Evolutionary conservation across 2,888 invertebrate genomes (phyloP).

Genomic region (Helleia helle): DNA sequence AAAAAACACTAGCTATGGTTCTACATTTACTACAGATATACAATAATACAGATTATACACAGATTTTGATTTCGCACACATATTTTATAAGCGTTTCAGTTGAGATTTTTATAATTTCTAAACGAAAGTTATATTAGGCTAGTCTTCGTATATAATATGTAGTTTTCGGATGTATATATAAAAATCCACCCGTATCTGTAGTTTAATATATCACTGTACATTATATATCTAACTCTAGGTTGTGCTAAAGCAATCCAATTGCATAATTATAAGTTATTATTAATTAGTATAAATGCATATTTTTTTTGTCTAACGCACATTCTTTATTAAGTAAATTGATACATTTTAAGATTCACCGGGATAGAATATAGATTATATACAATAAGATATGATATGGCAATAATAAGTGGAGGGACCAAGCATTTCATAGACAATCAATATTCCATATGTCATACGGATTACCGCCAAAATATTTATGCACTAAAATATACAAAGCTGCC

Average conservation of each 20-base stretch:
- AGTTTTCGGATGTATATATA: too few species aligned
- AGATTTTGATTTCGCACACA: background rate
- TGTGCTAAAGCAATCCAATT: slow-evolving; percentile 61
- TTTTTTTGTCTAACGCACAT: background rate
- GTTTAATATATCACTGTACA: background rate
- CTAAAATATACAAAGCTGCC: too few species aligned
- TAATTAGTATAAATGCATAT: slow-evolving; percentile 5
- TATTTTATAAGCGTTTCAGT: slow-evolving; percentile 14
- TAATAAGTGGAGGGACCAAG: too few species aligned
- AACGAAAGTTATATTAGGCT: slow-evolving; percentile 6
- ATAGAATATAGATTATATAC: too few species aligned
- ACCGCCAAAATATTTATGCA: too few species aligned
- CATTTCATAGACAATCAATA: too few species aligned
- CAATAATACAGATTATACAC: background rate
- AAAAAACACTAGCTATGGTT: background rate
- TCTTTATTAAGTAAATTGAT: background rate
- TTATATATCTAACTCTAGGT: slow-evolving; percentile 45
- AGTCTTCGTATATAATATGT: slow-evolving; percentile 3
- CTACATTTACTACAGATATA: background rate
- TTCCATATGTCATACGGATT: too few species aligned
- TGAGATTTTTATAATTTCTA: slow-evolving; percentile 6
- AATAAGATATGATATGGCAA: too few species aligned
- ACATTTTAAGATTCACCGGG: too few species aligned
- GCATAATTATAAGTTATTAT: slow-evolving; percentile 33
- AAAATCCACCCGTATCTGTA: background rate